A percentile compares a stretch with the other conserved stretches of the same genome.
phyloP scores from a whole-genome alignment of 2,113 vertebrate genomes.

The Panurus biarmicus region DNA sequence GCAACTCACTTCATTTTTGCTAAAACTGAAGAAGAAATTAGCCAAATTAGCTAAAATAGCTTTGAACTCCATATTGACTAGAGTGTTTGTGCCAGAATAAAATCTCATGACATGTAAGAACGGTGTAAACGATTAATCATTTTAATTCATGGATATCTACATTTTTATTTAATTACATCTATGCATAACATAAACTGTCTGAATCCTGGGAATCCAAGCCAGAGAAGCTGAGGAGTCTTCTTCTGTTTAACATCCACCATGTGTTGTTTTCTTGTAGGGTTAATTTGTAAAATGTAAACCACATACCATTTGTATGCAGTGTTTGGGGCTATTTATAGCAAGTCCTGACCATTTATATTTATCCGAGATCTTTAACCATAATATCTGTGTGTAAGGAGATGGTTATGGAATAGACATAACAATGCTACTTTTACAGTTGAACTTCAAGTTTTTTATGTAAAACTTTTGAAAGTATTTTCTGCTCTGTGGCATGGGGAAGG shows the following conservation, averaged over 20 bases:
- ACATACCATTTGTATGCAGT: constrained; percentile 38
- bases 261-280: constrained; percentile 57
- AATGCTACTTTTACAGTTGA: neutral
- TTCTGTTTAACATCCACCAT: constrained; percentile 59
- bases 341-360: constrained; percentile 57
- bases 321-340: constrained; percentile 47
- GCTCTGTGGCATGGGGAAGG: neutral
- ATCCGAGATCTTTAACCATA: constrained; percentile 36
- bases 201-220: constrained; percentile 39
- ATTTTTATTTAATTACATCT: constrained; percentile 48
- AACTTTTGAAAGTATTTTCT: neutral
- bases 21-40: constrained; percentile 41
- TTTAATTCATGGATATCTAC: constrained; percentile 18
- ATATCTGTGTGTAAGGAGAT: neutral
- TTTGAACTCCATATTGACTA: constrained; percentile 53
- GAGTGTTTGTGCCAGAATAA: constrained; percentile 46
- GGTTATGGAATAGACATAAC: neutral
- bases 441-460: neutral
- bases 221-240: constrained; percentile 39
- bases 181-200: constrained; percentile 43
- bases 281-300: constrained; percentile 63
- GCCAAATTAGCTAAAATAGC: constrained; percentile 51
- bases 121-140: constrained; percentile 32
- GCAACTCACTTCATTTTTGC: constrained; percentile 8
- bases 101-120: constrained; percentile 22